These are phyloP conservation scores for Drosophila kikkawai DNA, from an alignment of 1,140 invertebrate species.

Conservation along the genomic window DNA sequence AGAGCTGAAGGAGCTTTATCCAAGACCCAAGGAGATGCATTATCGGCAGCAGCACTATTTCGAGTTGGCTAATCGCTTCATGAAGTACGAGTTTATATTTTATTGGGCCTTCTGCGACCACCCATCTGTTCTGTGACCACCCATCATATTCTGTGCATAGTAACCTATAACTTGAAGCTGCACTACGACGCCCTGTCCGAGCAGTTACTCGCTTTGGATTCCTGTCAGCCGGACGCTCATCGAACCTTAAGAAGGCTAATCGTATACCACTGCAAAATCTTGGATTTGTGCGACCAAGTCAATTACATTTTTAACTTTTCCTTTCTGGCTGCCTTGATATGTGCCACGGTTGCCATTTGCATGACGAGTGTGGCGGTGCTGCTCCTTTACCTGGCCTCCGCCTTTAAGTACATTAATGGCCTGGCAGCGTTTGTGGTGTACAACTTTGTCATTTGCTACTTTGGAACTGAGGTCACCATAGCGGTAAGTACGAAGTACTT, in stretches of 20 bases:
- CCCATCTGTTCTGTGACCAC: too few species aligned
- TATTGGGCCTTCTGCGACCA: not conserved
- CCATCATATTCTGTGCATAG: conserved; percentile 63
- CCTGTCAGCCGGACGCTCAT: conserved; percentile 37
- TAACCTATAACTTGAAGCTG: conserved; percentile 63
- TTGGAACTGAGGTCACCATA: conserved; percentile 45
- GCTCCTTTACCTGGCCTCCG: conserved; percentile 48
- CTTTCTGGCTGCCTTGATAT: conserved; percentile 63
- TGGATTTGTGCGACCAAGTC: conserved; percentile 37
- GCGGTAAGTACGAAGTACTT: conserved; percentile 39
- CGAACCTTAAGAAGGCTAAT: conserved; percentile 47
- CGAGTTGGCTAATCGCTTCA: not conserved
- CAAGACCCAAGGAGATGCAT: not conserved
- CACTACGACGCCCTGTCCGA: conserved; percentile 65
- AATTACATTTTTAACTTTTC: conserved; percentile 64
- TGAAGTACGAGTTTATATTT: conserved; percentile 10
- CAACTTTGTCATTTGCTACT: conserved; percentile 51
- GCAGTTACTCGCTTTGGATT: conserved; percentile 44
- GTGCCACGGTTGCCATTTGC: conserved; percentile 70
- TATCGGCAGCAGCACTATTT: conserved; percentile 6
- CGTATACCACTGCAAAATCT: conserved; percentile 50
- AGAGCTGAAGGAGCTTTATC: conserved; percentile 52
- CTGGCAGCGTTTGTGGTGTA: conserved; percentile 51
- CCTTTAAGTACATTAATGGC: conserved; percentile 60
- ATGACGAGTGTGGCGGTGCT: conserved; percentile 71